phyloP scores from a whole-genome alignment of 2,797 vertebrate species.

The Clarias platycephalus region DNA sequence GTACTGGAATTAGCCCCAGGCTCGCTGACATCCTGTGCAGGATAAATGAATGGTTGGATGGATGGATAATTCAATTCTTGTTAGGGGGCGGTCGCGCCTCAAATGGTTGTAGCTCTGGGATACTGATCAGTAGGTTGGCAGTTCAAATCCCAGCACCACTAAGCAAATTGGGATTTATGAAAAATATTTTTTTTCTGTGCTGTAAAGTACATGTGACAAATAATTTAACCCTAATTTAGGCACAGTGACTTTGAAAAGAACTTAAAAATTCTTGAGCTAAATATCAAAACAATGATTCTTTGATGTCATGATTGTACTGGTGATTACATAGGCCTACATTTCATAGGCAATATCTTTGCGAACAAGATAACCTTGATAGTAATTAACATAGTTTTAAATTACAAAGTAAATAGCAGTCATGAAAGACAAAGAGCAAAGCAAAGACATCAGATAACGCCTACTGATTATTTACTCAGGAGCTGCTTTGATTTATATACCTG shows the following conservation, averaged over 20 bases:
- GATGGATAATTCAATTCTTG: too few relatives aligned
- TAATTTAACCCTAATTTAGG: neutral
- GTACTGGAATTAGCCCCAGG: too few relatives aligned
- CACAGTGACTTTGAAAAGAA: neutral
- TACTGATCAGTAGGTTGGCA: too few relatives aligned
- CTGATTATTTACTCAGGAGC: conserved; percentile 9
- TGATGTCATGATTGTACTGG: neutral
- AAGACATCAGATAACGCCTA: conserved; percentile 18
- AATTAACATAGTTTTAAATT: neutral
- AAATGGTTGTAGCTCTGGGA: too few relatives aligned
- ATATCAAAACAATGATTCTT: neutral
- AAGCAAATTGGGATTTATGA: too few relatives aligned
- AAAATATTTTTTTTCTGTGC: too few relatives aligned
- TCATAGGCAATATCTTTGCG: neutral
- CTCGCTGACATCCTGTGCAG: too few relatives aligned
- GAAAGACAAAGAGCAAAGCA: conserved; percentile 28
- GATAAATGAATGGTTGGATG: too few relatives aligned
- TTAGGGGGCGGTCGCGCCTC: too few relatives aligned
- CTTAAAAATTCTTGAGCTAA: neutral
- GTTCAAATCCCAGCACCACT: too few relatives aligned
- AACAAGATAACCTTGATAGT: conserved; percentile 12
- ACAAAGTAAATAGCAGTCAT: conserved; percentile 2
- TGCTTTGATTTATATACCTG: neutral
- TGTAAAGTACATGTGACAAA: too few relatives aligned
- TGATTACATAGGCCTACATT: too few relatives aligned